Evolutionary conservation across 2,888 invertebrate genomes (phyloP).

Genomic region (Coremacera marginata): DNA sequence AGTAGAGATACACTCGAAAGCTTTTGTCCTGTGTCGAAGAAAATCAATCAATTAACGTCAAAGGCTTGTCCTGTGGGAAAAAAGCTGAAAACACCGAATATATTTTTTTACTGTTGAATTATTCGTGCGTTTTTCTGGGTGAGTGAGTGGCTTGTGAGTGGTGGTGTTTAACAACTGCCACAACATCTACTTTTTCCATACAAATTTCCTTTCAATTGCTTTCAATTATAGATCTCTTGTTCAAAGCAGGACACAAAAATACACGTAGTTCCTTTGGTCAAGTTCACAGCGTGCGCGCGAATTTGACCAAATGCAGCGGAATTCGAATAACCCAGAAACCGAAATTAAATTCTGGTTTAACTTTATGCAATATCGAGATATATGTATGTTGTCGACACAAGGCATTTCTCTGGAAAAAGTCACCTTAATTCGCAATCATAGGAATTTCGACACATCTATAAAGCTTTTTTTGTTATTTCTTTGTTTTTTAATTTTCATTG

Average conservation of each 20-base stretch:
- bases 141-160: conserved; percentile 37
- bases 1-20: conserved; percentile 43
- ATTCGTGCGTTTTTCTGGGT: conserved; percentile 50
- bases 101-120: conserved; percentile 57
- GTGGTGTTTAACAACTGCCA: conserved; percentile 50
- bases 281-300: conserved; percentile 54
- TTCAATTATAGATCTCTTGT: conserved; percentile 32
- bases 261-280: conserved; percentile 47
- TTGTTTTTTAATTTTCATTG: neutral
- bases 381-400: conserved; percentile 45
- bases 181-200: conserved; percentile 65
- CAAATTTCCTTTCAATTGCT: conserved; percentile 59
- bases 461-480: conserved; percentile 32
- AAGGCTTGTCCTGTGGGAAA: conserved; percentile 62
- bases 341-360: conserved; percentile 15
- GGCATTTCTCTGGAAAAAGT: conserved; percentile 68
- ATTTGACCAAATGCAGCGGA: conserved; percentile 54
- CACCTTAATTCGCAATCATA: conserved; percentile 40
- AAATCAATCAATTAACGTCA: conserved; percentile 44
- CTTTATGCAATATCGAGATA: conserved; percentile 11
- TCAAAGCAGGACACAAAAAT: conserved; percentile 26
- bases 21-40: conserved; percentile 41
- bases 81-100: conserved; percentile 68
- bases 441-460: conserved; percentile 29
- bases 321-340: conserved; percentile 14